These are phyloP conservation scores for Pluvialis apricaria DNA, from an alignment of 2,113 vertebrate species.

Conservation along the genomic window DNA sequence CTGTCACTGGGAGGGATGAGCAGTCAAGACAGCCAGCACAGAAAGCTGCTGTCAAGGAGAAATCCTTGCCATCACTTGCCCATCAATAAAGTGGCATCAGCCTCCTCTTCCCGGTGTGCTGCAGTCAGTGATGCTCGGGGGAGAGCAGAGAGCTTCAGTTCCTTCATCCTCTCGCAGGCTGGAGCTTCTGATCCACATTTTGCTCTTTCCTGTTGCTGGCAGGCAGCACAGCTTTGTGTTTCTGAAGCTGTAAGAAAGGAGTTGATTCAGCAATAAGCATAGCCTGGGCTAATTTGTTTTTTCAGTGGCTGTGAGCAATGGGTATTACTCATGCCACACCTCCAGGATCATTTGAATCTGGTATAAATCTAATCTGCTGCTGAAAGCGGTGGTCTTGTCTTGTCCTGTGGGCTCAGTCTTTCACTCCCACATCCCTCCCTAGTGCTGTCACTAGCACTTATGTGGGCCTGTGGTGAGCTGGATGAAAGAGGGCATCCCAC, in stretches of 20 bases:
- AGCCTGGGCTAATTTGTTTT: background rate
- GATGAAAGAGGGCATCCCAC: background rate
- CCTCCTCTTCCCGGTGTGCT: rapidly evolving
- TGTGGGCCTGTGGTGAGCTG: background rate
- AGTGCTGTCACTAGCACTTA: background rate
- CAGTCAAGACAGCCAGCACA: background rate
- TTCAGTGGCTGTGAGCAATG: background rate
- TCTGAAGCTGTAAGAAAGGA: background rate
- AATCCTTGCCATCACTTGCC: background rate
- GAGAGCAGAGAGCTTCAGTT: background rate
- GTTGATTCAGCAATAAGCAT: background rate
- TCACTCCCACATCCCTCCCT: background rate
- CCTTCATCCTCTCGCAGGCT: background rate
- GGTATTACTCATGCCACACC: background rate
- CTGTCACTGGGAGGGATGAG: background rate
- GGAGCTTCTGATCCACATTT: background rate
- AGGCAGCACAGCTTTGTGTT: background rate
- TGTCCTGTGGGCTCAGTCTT: background rate
- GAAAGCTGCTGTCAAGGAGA: background rate
- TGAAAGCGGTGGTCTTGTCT: slow-evolving; percentile 1
- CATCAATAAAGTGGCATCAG: background rate
- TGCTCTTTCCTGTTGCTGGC: background rate
- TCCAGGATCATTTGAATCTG: background rate
- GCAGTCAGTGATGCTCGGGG: background rate
- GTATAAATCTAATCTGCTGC: background rate